A percentile compares a stretch with the other conserved stretches of the same genome.
These are phyloP conservation scores for Julus scanicus DNA, from an alignment of 2,888 invertebrate genomes.

Conservation along the genomic window DNA sequence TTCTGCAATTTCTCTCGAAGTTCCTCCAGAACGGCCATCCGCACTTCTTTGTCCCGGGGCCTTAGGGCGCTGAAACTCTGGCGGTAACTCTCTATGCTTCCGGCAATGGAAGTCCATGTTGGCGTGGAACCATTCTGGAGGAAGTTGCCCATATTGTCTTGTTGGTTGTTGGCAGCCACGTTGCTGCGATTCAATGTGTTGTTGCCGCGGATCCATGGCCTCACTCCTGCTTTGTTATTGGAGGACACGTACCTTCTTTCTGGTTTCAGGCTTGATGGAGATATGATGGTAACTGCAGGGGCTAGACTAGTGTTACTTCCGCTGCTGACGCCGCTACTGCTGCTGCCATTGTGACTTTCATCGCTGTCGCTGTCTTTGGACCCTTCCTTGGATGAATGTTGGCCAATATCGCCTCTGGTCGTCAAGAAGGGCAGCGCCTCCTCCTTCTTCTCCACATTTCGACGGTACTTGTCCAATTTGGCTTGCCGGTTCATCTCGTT, in stretches of 20 bases:
- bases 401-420: background rate
- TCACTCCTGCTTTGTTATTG: background rate
- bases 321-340: constrained; percentile 44
- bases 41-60: constrained; percentile 51
- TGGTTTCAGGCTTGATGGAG: background rate
- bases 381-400: background rate
- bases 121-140: constrained; percentile 34
- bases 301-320: constrained; percentile 49
- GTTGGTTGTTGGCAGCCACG: background rate
- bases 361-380: constrained; percentile 41
- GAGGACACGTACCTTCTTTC: constrained; percentile 16
- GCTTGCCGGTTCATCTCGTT: constrained; percentile 56
- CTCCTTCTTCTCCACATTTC: constrained; percentile 52
- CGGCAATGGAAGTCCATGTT: constrained; percentile 53
- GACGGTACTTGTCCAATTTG: constrained; percentile 51
- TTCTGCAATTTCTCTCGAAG: constrained; percentile 46
- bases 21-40: constrained; percentile 52
- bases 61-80: constrained; percentile 37
- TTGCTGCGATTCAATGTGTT: background rate
- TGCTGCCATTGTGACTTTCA: background rate
- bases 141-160: constrained; percentile 31
- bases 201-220: constrained; percentile 32
- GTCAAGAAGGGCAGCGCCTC: background rate
- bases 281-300: background rate
- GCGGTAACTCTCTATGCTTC: constrained; percentile 50